These are phyloP conservation scores for Spongilla lacustris DNA, from an alignment of 37 sponge, comb jelly and placozoan species.

Conservation along the genomic window DNA sequence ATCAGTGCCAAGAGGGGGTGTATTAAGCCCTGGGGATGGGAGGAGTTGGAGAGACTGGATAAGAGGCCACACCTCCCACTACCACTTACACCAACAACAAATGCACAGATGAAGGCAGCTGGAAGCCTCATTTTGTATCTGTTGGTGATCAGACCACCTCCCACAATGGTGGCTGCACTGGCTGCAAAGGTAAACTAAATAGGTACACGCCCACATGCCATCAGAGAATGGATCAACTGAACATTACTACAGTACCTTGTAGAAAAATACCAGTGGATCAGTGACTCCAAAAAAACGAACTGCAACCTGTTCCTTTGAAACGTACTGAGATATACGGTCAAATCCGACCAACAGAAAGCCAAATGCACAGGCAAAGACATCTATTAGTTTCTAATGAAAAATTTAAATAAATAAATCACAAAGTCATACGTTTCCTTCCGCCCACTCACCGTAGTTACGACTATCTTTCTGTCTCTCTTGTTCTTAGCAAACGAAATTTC, in stretches of 20 bases:
- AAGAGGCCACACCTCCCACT: not conserved
- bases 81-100: constrained; percentile 86
- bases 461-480: constrained; percentile 66
- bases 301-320: constrained; percentile 14
- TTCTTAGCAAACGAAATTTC: constrained; percentile 80
- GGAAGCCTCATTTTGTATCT: constrained; percentile 77
- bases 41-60: not conserved
- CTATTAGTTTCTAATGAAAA: constrained; percentile 89
- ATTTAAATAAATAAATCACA: no score
- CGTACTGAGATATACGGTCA: constrained; percentile 60
- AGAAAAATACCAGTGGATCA: constrained; percentile 77
- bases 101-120: constrained; percentile 84
- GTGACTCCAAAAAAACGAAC: constrained; percentile 49
- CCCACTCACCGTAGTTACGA: constrained; percentile 67
- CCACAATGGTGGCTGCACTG: constrained; percentile 91
- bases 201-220: not conserved
- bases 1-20: constrained; percentile 76
- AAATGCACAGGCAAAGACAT: constrained; percentile 92
- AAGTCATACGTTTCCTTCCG: no score
- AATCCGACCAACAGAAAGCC: constrained; percentile 88
- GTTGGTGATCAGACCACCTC: constrained; percentile 80
- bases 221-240: no score
- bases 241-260: constrained; percentile 57
- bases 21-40: constrained; percentile 60
- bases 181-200: constrained; percentile 90